A percentile compares a stretch with the other conserved stretches of the same genome.
Conservation (phyloP, 2,113 vertebrate species). For the Nasalis larvatus region DNA sequence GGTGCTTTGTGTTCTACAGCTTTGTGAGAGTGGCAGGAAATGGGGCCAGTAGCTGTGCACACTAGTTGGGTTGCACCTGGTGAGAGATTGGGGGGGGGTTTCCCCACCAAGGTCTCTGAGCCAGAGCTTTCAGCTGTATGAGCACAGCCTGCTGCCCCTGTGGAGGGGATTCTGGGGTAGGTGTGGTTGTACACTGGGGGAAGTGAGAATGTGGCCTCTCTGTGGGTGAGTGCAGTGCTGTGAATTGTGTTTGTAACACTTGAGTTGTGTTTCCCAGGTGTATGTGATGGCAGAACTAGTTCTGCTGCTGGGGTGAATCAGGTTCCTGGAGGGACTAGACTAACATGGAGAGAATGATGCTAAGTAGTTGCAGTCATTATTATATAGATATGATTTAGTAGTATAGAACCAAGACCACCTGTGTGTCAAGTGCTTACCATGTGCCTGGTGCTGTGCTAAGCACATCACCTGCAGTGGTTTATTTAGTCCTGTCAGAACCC, state of each 20-base stretch:
- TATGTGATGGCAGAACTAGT: not conserved
- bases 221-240: not conserved
- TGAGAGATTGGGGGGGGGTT: not conserved
- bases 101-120: not conserved
- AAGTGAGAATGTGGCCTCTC: not conserved
- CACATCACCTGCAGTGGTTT: not conserved
- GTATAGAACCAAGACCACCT: not conserved
- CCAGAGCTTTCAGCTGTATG: not conserved
- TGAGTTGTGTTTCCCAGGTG: slow-evolving; percentile 26
- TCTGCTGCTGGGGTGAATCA: not conserved
- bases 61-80: not conserved
- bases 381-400: not conserved
- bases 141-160: not conserved
- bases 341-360: not conserved
- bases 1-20: not conserved
- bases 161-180: not conserved
- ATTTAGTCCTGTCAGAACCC: not conserved
- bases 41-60: not conserved
- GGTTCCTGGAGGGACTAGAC: not conserved
- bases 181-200: not conserved
- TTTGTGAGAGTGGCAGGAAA: not conserved
- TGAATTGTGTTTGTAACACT: slow-evolving; percentile 14
- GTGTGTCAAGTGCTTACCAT: not conserved
- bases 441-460: not conserved
- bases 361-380: not conserved